These are phyloP conservation scores for Cheirogaleus major DNA, from an alignment of 2,797 vertebrate species.

Conservation along the genomic window DNA sequence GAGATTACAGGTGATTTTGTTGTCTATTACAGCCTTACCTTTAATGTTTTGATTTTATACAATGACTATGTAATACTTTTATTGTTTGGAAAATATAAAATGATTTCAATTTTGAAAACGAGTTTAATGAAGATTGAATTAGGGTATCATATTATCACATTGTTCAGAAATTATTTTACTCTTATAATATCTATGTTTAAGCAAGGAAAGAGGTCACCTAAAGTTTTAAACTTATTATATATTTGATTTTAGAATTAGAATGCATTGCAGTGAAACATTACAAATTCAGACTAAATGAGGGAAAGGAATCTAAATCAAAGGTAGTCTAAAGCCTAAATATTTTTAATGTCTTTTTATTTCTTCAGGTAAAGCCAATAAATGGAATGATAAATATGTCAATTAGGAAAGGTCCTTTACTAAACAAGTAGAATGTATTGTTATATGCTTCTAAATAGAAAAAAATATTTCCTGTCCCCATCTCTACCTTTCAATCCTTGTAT, in stretches of 20 bases:
- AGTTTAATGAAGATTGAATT: conserved; percentile 40
- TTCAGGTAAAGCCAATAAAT: conserved; percentile 28
- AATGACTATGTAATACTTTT: conserved; percentile 11
- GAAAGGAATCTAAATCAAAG: not conserved
- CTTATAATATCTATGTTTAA: not conserved
- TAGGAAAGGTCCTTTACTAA: not conserved
- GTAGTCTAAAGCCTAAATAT: conserved; percentile 1
- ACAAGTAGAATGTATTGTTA: not conserved
- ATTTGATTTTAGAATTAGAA: not conserved
- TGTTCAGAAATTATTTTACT: conserved; percentile 12
- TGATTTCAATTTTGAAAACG: conserved; percentile 34
- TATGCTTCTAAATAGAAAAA: not conserved
- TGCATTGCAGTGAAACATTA: not conserved
- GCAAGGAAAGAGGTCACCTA: not conserved
- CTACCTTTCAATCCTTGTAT: not conserved
- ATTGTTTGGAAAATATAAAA: conserved; percentile 45
- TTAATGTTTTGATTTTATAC: conserved; percentile 29
- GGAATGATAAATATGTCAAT: not conserved
- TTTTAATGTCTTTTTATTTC: conserved; percentile 47
- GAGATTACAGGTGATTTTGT: conserved; percentile 16
- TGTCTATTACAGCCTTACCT: conserved; percentile 27
- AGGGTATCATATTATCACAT: not conserved
- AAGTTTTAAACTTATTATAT: not conserved
- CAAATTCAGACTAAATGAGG: not conserved
- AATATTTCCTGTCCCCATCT: not conserved